Conservation (phyloP, 2,888 invertebrate species). For the Graphium colonna region DNA sequence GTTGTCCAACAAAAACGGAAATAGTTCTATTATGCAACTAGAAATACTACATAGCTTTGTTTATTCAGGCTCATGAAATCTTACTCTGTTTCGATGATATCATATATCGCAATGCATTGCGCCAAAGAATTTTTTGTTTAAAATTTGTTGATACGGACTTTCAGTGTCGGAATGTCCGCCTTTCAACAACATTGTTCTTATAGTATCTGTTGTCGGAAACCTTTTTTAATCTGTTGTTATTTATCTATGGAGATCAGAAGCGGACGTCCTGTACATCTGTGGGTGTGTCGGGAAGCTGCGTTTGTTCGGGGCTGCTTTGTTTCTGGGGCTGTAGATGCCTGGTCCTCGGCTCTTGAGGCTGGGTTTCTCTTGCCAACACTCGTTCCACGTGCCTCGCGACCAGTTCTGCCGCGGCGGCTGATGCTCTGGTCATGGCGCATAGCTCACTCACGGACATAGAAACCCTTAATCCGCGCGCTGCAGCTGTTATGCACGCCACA, state of each 20-base stretch:
- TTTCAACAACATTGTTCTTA: too few species aligned
- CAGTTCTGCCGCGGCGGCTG: conserved; percentile 73
- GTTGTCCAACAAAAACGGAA: not conserved
- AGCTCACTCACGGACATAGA: conserved; percentile 66
- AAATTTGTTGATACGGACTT: too few species aligned
- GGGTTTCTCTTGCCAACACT: conserved; percentile 78
- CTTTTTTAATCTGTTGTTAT: not conserved
- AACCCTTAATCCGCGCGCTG: conserved; percentile 81
- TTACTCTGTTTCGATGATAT: too few species aligned
- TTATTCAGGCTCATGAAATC: not conserved
- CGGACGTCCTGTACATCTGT: conserved; percentile 83
- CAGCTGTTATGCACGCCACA: conserved; percentile 84
- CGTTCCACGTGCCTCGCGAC: conserved; percentile 80
- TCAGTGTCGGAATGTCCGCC: too few species aligned
- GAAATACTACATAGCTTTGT: not conserved
- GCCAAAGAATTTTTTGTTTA: too few species aligned
- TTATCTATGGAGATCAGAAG: conserved; percentile 54
- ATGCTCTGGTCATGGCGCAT: conserved; percentile 70
- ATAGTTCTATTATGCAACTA: not conserved
- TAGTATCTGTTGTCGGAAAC: too few species aligned
- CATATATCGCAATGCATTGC: too few species aligned
- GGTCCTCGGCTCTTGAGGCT: conserved; percentile 65
- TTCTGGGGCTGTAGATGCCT: conserved; percentile 52
- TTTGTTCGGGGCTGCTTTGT: conserved; percentile 54
- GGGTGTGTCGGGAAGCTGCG: conserved; percentile 79